A percentile compares a stretch with the other conserved stretches of the same genome.
phyloP scores from a whole-genome alignment of 2,797 vertebrate species.

The Pangasius sanitwongsei region DNA sequence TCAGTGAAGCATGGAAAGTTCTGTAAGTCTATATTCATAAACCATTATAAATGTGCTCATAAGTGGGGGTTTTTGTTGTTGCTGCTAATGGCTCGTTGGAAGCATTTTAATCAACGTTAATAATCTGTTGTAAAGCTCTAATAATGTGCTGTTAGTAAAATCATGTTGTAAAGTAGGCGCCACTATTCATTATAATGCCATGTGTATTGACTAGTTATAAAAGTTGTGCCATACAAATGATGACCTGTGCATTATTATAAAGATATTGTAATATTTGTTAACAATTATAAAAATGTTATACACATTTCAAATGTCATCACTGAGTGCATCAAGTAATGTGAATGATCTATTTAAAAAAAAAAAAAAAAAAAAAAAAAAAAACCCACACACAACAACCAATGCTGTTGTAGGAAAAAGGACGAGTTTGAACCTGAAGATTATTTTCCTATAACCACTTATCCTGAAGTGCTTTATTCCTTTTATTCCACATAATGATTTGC shows the following conservation, averaged over 20 bases:
- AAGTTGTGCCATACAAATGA: too few species aligned
- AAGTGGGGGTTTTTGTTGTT: background rate
- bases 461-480: background rate
- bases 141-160: background rate
- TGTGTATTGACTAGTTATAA: too few species aligned
- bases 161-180: background rate
- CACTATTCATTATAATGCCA: background rate
- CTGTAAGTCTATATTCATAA: background rate
- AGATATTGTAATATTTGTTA: background rate
- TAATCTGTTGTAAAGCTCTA: background rate
- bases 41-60: background rate
- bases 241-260: background rate
- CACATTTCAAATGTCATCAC: background rate
- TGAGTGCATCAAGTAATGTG: background rate
- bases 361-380: too few species aligned
- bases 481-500: background rate
- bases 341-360: background rate
- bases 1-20: background rate
- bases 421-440: background rate
- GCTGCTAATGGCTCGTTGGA: background rate
- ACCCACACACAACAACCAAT: too few species aligned
- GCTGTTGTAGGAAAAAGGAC: too few species aligned
- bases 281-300: too few species aligned
- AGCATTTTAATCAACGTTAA: background rate
- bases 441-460: background rate